Conservation (phyloP, 2,888 invertebrate species). For the Ptychoptera albimana region DNA sequence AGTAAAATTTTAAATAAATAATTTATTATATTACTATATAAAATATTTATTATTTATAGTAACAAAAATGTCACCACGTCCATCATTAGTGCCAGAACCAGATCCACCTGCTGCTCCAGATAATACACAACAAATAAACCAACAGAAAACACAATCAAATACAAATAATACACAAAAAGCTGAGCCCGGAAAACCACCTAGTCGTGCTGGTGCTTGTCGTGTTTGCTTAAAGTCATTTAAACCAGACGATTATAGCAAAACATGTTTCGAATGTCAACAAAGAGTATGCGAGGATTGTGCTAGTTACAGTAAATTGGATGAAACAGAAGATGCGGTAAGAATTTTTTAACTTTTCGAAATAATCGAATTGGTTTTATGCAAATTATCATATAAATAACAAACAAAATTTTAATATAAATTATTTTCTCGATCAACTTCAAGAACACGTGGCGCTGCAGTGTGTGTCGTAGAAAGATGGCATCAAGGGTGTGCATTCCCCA, state of each 20-base stretch:
- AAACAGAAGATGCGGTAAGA: slow-evolving; percentile 66
- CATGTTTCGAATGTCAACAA: slow-evolving; percentile 79
- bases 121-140: slow-evolving; percentile 36
- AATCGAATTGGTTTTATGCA: background rate
- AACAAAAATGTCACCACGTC: slow-evolving; percentile 53
- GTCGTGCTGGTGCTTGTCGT: slow-evolving; percentile 60
- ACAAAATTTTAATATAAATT: background rate
- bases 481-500: slow-evolving; percentile 60
- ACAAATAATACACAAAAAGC: slow-evolving; percentile 20
- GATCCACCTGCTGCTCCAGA: slow-evolving; percentile 25
- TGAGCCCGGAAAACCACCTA: slow-evolving; percentile 57
- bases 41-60: slow-evolving; percentile 32
- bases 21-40: background rate
- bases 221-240: slow-evolving; percentile 80
- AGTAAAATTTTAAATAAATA: background rate
- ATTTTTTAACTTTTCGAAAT: slow-evolving; percentile 3
- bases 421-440: slow-evolving; percentile 19
- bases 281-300: slow-evolving; percentile 88
- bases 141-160: slow-evolving; percentile 27
- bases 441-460: slow-evolving; percentile 78
- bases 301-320: slow-evolving; percentile 72
- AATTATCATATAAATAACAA: background rate
- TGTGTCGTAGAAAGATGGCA: slow-evolving; percentile 69
- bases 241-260: slow-evolving; percentile 74
- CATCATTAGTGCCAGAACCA: slow-evolving; percentile 38